Evolutionary conservation across 2,113 vertebrate species (phyloP).

Genomic region (Grammomys surdaster): DNA sequence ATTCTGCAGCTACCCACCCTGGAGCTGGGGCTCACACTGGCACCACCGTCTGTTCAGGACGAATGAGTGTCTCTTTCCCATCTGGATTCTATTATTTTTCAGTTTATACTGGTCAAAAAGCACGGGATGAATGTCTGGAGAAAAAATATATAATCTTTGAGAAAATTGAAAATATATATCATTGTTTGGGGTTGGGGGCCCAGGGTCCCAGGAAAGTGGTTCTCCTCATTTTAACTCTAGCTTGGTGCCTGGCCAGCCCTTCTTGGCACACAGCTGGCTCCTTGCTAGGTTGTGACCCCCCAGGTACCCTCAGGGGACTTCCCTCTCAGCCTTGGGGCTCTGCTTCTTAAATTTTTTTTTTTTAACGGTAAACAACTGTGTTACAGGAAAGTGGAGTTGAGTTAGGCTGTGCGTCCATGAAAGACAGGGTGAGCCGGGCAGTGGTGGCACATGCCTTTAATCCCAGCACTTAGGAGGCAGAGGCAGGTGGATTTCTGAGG

Average conservation of each 20-base stretch:
- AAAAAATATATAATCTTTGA: constrained; percentile 80
- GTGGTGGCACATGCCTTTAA: no score
- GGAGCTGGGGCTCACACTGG: not conserved
- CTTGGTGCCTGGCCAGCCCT: not conserved
- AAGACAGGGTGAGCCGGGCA: not conserved
- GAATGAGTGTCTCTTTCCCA: constrained; percentile 76
- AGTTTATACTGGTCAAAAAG: constrained; percentile 84
- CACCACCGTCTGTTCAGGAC: constrained; percentile 26
- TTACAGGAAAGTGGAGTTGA: no score
- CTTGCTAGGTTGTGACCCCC: not conserved
- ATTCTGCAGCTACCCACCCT: not conserved
- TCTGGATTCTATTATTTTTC: constrained; percentile 83
- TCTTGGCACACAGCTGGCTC: not conserved
- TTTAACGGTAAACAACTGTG: no score
- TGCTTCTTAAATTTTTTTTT: no score
- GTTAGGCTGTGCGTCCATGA: not conserved
- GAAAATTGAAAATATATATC: constrained; percentile 85
- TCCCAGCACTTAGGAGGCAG: no score
- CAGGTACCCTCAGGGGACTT: not conserved
- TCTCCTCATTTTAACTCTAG: not conserved
- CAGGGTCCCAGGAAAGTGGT: not conserved
- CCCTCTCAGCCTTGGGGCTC: not conserved
- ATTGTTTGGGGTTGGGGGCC: constrained; percentile 62
- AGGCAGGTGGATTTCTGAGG: no score
- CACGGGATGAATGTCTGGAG: constrained; percentile 80